These are phyloP conservation scores for Florisuga fusca DNA, from an alignment of 2,797 vertebrate species.

Conservation along the genomic window DNA sequence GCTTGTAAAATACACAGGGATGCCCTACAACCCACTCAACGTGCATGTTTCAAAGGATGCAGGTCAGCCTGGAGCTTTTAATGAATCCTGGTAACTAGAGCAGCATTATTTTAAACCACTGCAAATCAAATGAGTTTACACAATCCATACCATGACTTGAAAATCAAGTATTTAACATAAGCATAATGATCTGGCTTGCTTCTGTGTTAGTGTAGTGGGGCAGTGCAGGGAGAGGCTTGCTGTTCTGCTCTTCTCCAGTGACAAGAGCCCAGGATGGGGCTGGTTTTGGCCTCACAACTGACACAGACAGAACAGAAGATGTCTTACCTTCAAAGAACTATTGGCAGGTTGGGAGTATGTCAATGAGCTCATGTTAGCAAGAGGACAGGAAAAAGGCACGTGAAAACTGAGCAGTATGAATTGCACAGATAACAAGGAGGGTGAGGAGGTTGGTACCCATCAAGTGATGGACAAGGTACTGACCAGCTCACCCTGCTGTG, in stretches of 20 bases:
- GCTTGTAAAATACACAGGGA: background rate
- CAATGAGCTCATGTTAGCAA: constrained; percentile 80
- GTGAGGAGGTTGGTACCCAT: background rate
- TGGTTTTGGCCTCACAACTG: constrained; percentile 55
- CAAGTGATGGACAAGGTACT: background rate
- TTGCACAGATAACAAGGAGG: constrained; percentile 17
- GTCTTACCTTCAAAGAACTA: constrained; percentile 83
- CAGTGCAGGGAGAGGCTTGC: background rate
- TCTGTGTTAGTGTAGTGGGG: background rate
- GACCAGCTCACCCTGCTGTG: background rate
- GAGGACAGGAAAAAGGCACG: constrained; percentile 79
- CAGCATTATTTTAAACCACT: background rate
- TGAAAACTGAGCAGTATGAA: constrained; percentile 73
- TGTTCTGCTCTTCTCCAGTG: background rate
- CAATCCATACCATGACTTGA: background rate
- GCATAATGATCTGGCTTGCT: background rate
- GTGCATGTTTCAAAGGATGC: background rate
- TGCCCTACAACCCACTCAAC: background rate
- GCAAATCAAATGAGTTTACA: background rate
- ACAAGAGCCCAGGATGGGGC: constrained; percentile 34
- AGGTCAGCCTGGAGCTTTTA: background rate
- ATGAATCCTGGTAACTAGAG: background rate
- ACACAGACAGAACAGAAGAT: constrained; percentile 79
- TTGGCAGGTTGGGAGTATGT: constrained; percentile 78
- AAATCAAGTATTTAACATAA: background rate